phyloP scores from a whole-genome alignment of 2,113 vertebrate genomes.

The Spilogale gracilis region DNA sequence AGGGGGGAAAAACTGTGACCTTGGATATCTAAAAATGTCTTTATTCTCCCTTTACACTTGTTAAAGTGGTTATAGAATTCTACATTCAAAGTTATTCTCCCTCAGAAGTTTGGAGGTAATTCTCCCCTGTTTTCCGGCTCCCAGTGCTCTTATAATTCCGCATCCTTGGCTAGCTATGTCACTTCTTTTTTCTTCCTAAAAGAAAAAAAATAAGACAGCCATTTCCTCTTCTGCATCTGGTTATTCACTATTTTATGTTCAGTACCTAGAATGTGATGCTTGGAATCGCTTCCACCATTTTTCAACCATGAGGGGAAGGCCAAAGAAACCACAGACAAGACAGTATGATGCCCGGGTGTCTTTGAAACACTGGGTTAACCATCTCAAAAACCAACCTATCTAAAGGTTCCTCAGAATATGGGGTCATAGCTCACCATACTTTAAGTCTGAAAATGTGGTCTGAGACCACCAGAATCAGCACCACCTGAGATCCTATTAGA shows the following conservation, averaged over 20 bases:
- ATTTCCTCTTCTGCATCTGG: neutral
- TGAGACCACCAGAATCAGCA: neutral
- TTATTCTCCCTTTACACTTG: neutral
- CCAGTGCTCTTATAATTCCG: neutral
- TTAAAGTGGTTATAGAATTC: slow-evolving; percentile 8
- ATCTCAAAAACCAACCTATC: neutral
- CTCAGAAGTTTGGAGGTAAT: neutral
- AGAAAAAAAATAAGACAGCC: neutral
- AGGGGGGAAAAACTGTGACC: neutral
- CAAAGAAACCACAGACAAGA: neutral
- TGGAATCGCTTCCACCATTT: neutral
- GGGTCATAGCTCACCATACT: neutral
- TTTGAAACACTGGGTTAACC: neutral
- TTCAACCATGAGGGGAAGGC: neutral
- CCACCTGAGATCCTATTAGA: neutral
- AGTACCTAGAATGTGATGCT: neutral
- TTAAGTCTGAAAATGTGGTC: neutral
- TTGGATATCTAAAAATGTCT: neutral
- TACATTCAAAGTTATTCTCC: neutral
- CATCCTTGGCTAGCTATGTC: neutral
- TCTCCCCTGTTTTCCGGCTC: neutral
- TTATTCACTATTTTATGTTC: neutral
- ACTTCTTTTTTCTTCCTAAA: neutral
- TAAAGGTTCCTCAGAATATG: neutral
- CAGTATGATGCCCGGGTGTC: neutral